A percentile compares a stretch with the other conserved stretches of the same genome.
Evolutionary conservation across 2,888 invertebrate species (phyloP).

Genomic region (Drosophila leonis): DNA sequence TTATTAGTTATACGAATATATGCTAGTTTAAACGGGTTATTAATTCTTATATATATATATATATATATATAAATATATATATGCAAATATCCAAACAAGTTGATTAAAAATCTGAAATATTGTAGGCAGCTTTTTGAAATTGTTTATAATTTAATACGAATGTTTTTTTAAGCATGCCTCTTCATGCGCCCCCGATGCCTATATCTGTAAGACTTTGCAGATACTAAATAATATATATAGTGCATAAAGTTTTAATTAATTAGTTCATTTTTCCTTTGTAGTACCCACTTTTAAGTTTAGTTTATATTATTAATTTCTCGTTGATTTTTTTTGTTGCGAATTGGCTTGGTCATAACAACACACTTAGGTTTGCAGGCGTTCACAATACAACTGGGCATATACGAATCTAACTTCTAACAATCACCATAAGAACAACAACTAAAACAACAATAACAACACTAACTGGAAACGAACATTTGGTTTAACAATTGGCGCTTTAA

Average conservation of each 20-base stretch:
- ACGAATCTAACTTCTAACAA: conserved; percentile 31
- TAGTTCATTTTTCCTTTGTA: conserved; percentile 33
- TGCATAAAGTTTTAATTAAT: conserved; percentile 6
- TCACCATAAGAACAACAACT: conserved; percentile 10
- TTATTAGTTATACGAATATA: conserved; percentile 24
- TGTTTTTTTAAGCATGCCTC: conserved; percentile 52
- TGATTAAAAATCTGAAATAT: conserved; percentile 1
- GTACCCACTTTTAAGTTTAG: conserved; percentile 24
- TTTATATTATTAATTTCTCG: conserved; percentile 13
- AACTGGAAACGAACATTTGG: conserved; percentile 28
- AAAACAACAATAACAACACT: conserved; percentile 30
- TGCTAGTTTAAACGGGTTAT: conserved; percentile 30
- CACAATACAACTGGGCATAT: conserved; percentile 28
- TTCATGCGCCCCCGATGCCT: conserved; percentile 30
- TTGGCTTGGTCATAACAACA: conserved; percentile 45
- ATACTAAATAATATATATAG: background rate
- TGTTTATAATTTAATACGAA: conserved; percentile 33
- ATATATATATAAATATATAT: background rate
- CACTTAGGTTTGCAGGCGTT: conserved; percentile 50
- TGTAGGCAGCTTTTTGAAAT: conserved; percentile 46
- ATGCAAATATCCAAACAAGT: conserved; percentile 3
- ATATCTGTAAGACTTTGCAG: background rate
- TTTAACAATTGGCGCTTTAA: conserved; percentile 36
- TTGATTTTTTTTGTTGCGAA: conserved; percentile 55
- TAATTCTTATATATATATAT: conserved; percentile 2